These are phyloP conservation scores for Hemicrepidius hirtus DNA, from an alignment of 2,888 invertebrate species.

Conservation along the genomic window DNA sequence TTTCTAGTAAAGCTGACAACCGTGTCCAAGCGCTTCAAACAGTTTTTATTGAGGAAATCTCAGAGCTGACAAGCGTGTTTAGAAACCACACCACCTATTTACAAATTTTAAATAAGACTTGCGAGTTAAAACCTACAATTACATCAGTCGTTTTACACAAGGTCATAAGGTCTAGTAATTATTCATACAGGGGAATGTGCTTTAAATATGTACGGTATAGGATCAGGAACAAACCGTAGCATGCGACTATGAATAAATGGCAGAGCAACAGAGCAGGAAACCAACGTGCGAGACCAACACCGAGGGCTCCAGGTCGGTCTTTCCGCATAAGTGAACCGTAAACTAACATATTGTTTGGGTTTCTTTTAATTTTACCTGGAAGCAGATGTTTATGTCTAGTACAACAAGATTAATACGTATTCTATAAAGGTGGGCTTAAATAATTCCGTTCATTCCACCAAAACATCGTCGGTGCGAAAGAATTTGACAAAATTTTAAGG, in stretches of 20 bases:
- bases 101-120: too few species aligned
- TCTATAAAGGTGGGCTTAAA: background rate
- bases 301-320: slow-evolving; percentile 20
- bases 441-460: background rate
- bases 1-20: too few species aligned
- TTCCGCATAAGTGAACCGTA: slow-evolving; percentile 25
- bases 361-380: slow-evolving; percentile 22
- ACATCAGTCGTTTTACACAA: background rate
- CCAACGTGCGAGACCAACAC: slow-evolving; percentile 14
- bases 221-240: slow-evolving; percentile 13
- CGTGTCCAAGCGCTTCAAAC: too few species aligned
- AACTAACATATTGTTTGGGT: slow-evolving; percentile 12
- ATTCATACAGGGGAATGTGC: slow-evolving; percentile 3
- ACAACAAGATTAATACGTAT: background rate
- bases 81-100: too few species aligned
- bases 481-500: too few species aligned
- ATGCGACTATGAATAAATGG: background rate
- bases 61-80: too few species aligned
- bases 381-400: slow-evolving; percentile 1
- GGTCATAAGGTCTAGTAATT: background rate
- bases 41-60: too few species aligned
- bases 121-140: too few species aligned
- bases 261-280: background rate
- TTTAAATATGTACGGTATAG: background rate
- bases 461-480: too few species aligned